phyloP scores from a whole-genome alignment of 2,113 vertebrate genomes.

The Origma solitaria region DNA sequence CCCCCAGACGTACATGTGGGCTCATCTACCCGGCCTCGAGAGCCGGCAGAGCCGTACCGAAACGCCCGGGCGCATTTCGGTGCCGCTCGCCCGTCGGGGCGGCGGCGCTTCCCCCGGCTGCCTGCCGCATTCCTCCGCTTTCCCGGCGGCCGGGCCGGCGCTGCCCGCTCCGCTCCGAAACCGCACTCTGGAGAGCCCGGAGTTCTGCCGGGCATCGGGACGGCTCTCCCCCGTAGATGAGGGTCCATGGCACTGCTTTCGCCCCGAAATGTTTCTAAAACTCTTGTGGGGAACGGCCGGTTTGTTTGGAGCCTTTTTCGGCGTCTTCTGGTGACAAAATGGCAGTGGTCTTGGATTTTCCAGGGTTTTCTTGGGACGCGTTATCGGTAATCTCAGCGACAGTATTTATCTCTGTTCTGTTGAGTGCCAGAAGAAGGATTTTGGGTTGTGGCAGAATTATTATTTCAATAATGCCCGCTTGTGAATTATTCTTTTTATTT shows the following conservation, averaged over 20 bases:
- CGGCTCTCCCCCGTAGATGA: neutral
- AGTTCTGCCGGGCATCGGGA: neutral
- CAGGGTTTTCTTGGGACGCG: constrained; percentile 3
- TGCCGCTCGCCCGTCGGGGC: neutral
- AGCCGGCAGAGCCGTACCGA: neutral
- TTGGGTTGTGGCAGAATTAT: neutral
- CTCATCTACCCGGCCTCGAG: neutral
- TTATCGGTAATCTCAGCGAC: neutral
- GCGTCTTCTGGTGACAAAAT: constrained; percentile 56
- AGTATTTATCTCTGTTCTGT: neutral
- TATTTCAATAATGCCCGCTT: neutral
- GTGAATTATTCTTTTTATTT: constrained; percentile 22
- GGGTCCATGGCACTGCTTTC: neutral
- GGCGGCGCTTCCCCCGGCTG: neutral
- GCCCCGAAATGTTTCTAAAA: constrained; percentile 14
- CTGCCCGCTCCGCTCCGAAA: neutral
- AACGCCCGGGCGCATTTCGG: neutral
- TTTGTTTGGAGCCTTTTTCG: constrained; percentile 12
- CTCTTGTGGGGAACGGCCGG: neutral
- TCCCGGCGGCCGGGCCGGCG: neutral
- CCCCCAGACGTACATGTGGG: neutral
- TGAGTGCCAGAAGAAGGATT: neutral
- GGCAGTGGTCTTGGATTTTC: constrained; percentile 47
- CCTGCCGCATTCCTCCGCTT: neutral
- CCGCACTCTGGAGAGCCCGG: neutral